Evolutionary conservation across 2,888 invertebrate genomes (phyloP).

Genomic region (Cheilosia vernalis): DNA sequence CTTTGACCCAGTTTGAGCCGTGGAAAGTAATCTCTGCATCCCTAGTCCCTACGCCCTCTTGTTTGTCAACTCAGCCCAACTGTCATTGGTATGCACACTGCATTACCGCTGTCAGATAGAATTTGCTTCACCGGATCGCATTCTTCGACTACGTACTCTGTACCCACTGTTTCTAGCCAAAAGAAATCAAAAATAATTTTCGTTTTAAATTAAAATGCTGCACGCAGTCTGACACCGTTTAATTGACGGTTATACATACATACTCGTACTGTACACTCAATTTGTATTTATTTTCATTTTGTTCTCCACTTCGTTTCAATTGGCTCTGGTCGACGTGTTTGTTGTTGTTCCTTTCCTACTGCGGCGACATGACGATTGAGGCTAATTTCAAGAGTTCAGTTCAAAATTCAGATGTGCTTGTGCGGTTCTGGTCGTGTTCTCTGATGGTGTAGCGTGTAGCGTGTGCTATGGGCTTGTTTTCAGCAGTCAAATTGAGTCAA

Average conservation of each 20-base stretch:
- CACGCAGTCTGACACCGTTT: conserved; percentile 72
- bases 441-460: not conserved
- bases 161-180: conserved; percentile 1
- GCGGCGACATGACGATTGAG: conserved; percentile 52
- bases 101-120: not conserved
- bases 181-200: conserved; percentile 28
- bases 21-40: conserved; percentile 29
- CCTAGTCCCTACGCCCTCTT: conserved; percentile 3
- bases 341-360: conserved; percentile 8
- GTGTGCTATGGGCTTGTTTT: conserved; percentile 17
- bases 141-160: not conserved
- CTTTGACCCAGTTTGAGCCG: conserved; percentile 35
- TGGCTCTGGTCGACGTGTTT: conserved; percentile 26
- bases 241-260: conserved; percentile 67
- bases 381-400: conserved; percentile 65
- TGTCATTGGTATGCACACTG: conserved; percentile 1
- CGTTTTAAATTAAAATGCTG: conserved; percentile 70
- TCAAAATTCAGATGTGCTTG: conserved; percentile 21
- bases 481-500: conserved; percentile 49
- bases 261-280: conserved; percentile 14
- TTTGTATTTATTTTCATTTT: conserved; percentile 36
- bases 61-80: not conserved
- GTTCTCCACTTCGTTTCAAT: conserved; percentile 56
- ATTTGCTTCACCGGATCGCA: conserved; percentile 10
- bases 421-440: conserved; percentile 27